These are phyloP conservation scores for Alauda arvensis DNA, from an alignment of 2,797 vertebrate genomes.

Conservation along the genomic window DNA sequence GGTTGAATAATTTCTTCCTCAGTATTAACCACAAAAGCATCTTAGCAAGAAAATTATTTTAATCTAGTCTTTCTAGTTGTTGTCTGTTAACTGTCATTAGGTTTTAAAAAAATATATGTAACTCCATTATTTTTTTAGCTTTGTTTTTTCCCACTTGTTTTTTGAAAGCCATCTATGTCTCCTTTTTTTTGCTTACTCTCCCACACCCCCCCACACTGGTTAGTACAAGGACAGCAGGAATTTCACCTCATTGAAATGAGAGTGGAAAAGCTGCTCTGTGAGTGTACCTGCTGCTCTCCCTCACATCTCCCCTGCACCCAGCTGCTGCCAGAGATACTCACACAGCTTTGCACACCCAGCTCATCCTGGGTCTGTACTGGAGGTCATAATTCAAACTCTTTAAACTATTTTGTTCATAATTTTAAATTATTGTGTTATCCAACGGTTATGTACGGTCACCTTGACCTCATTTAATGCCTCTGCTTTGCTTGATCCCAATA, in stretches of 20 bases:
- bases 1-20: constrained; percentile 77
- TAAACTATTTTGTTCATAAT: not conserved
- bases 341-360: not conserved
- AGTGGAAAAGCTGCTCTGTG: not conserved
- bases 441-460: not conserved
- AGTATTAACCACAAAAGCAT: constrained; percentile 82
- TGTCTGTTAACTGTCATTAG: not conserved
- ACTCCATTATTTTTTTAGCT: not conserved
- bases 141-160: not conserved
- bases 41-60: constrained; percentile 51
- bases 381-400: not conserved
- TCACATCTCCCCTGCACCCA: not conserved
- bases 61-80: not conserved
- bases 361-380: not conserved
- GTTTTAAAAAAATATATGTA: not conserved
- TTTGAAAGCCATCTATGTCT: not conserved
- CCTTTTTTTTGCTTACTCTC: not conserved
- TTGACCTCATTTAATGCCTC: not conserved
- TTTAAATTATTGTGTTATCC: not conserved
- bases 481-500: not conserved
- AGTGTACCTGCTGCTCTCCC: not conserved
- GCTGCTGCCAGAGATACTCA: not conserved
- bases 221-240: not conserved
- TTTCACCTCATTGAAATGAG: not conserved
- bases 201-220: not conserved